Base-by-base conservation (phyloP, 2,888 invertebrate genomes). In the Fragum fragum region DNA sequence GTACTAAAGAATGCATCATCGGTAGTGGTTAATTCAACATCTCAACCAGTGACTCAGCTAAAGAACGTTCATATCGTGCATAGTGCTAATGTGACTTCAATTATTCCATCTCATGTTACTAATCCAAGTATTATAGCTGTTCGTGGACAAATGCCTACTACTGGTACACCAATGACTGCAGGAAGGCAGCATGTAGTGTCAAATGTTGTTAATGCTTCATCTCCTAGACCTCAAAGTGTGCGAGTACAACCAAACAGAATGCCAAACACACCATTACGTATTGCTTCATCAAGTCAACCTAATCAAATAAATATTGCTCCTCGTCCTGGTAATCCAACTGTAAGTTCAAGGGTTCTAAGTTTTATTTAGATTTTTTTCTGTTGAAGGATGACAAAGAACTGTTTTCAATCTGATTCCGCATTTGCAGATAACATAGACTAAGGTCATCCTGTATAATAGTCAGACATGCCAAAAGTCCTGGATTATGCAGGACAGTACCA, bases 261-360 rank as follows among this genome's bases (percentile, higher is more conserved):
- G 73, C 86, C 83, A 76, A 85, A 82, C 74, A 78, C 85, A 55
- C 85, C 87, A 53, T 83, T 87, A 61, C 47, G 89, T 57, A 86
- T 87, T 55, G 88, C 88, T 55, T 87, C 88, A 52, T 83, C 89
- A 52, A 77, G 82, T 63, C 90, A 88, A 57, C 90, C 88, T 52
- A 91, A 89, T 63, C 90, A 91, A 79, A 88, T 91, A 57, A 90
- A 85, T 80, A 91, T 92, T 66, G 92, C 92, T 57, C 92, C 92
- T 69, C 81, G 92, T 76, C 91, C 91, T 71, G 91, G 91, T 55
- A 78, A 82, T 55, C 81, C 87, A 32, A 74, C 86, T 42, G 89
- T 89, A 85, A 87, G 86, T 83, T 55, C 55, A n/a, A n/a, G n/a
- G n/a, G n/a, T n/a, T n/a, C n/a, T n/a, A n/a, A n/a, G n/a, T n/a